Evolutionary conservation across 2,113 vertebrate species (phyloP), one percentile per base, ranked within the genome.

Genomic region (Lophochroa leadbeateri): DNA sequence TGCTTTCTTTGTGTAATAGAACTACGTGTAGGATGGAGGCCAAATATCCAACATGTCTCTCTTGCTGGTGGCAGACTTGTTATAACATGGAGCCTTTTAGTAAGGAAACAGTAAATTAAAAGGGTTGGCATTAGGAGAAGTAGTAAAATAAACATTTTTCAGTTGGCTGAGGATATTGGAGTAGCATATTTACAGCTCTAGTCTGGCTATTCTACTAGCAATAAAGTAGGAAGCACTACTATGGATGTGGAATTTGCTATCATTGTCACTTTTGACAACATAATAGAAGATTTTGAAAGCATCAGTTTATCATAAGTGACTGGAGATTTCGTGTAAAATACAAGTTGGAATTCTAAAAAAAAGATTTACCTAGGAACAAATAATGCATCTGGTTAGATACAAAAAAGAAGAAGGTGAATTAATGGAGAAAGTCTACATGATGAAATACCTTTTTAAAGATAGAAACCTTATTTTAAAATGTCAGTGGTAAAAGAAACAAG

Each of bases 101-200:
- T 61, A 76, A 82, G 57, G 70, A 76, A 95, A 71, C 17, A 31
- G 70, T 72, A 96, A 91, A 89, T 92, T 94, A 79, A 81, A 94
- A 69, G 29, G 28, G 17, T 35, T 68, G 23, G 24, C 64, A 71
- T 84, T 84, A 84, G 41, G 39, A 60, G 17, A 83, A 80, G 46
- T 18, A 70, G 17, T 89, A 68, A 92, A 92, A 75, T 29, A 78
- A 79, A 72, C 4, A 43, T 50, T 89, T 84, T 96, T 94, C 49
- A 47, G 17, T 78, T 92, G 65, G 8, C 61, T 91, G 44, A 75
- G 27, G 37, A 89, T 81, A 68, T 35, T 13, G 5, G 23, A 65
- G 21, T 83, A 71, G 33, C 25, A 50, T 91, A 64, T 92, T 82
- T 95, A 57, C 43, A 65, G 20, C n/a, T 76, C 31, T 86, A 61